Evolutionary conservation across 2,113 vertebrate genomes (phyloP).

Genomic region (Gobiocypris rarus): DNA sequence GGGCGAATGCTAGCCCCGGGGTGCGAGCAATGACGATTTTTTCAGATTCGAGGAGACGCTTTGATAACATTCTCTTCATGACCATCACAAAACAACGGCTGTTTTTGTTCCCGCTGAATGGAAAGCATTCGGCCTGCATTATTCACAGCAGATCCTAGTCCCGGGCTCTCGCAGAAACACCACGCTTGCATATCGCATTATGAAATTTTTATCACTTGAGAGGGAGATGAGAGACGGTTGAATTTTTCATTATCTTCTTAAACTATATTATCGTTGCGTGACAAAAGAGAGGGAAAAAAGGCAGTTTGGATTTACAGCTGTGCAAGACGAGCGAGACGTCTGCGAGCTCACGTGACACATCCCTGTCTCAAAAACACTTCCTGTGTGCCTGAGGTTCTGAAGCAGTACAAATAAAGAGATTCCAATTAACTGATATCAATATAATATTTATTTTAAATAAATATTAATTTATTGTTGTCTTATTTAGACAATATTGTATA

Average conservation of each 20-base stretch:
- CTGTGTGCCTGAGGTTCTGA: not conserved
- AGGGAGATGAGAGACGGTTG: conserved; percentile 65
- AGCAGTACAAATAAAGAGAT: not conserved
- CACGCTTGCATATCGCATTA: conserved; percentile 66
- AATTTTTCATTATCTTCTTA: conserved; percentile 74
- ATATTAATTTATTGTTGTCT: too few species aligned
- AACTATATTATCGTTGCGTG: conserved; percentile 60
- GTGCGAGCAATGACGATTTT: not conserved
- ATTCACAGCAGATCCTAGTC: conserved; percentile 47
- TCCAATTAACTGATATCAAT: not conserved
- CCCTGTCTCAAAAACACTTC: not conserved
- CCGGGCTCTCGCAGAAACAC: conserved; percentile 58
- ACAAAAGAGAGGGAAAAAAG: not conserved
- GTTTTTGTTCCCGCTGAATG: conserved; percentile 57
- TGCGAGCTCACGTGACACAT: not conserved
- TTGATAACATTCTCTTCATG: conserved; percentile 42
- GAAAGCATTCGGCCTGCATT: conserved; percentile 49
- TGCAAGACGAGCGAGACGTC: not conserved
- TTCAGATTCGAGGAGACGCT: conserved; percentile 34
- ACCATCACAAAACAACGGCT: conserved; percentile 49
- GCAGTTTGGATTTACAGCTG: conserved; percentile 12
- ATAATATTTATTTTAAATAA: too few species aligned
- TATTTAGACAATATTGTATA: too few species aligned
- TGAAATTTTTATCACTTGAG: conserved; percentile 75
- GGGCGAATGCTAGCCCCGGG: not conserved